phyloP scores from a whole-genome alignment of 2,113 vertebrate species.

The Lutjanus erythropterus region DNA sequence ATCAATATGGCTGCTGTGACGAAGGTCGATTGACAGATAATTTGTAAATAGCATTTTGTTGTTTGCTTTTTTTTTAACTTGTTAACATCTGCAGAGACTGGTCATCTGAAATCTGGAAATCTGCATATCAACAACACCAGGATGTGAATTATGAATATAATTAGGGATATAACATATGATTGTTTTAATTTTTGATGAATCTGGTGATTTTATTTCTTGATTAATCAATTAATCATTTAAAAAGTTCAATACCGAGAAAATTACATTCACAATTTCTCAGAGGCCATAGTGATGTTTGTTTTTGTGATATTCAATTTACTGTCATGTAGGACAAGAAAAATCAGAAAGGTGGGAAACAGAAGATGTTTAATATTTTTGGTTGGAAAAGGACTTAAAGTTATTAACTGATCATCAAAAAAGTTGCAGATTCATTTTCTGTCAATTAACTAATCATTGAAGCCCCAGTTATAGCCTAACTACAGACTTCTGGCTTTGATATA shows the following conservation, averaged over 20 bases:
- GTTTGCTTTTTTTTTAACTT: conserved; percentile 14
- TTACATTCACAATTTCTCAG: not conserved
- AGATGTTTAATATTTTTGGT: not conserved
- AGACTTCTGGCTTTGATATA: not conserved
- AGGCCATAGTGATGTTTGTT: no score
- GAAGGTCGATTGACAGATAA: no score
- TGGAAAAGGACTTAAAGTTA: not conserved
- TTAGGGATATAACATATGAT: not conserved
- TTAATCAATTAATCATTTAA: not conserved
- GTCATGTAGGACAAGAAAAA: no score
- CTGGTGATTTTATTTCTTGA: no score
- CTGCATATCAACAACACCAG: conserved; percentile 13
- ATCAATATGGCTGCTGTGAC: no score
- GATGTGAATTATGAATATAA: not conserved
- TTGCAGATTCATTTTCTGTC: not conserved
- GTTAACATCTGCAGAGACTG: conserved; percentile 30
- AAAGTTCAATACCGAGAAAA: not conserved
- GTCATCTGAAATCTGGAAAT: conserved; percentile 16
- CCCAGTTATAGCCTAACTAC: not conserved
- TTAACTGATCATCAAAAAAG: not conserved
- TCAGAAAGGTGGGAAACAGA: not conserved
- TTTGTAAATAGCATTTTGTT: conserved; percentile 60
- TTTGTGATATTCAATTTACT: no score
- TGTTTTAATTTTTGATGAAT: not conserved
- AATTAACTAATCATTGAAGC: not conserved